Conservation (phyloP, 2,797 vertebrate genomes). For the Corythornis leucogaster region DNA sequence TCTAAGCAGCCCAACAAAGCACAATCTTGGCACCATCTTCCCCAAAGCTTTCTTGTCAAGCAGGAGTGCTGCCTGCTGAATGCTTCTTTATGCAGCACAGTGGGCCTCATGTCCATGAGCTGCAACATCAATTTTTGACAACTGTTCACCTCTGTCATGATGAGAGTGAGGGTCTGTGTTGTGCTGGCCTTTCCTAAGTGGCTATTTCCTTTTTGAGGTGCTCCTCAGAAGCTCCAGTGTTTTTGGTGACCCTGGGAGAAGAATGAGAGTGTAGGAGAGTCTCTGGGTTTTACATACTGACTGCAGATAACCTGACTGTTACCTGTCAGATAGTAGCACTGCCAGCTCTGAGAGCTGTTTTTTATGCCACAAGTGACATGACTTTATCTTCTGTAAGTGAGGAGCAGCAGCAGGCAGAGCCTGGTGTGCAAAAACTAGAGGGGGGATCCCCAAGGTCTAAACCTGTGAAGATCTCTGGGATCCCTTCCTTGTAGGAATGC, state of each 20-base stretch:
- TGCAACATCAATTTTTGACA: not conserved
- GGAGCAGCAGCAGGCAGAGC: not conserved
- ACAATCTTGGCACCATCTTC: conserved; percentile 30
- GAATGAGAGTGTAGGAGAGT: not conserved
- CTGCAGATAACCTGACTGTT: not conserved
- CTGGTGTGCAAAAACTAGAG: not conserved
- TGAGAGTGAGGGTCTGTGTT: not conserved
- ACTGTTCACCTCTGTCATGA: not conserved
- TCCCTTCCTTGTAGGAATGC: not conserved
- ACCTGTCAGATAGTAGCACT: not conserved
- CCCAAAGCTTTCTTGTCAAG: conserved; percentile 3
- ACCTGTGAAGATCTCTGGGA: not conserved
- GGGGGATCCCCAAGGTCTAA: not conserved
- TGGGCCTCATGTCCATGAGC: not conserved
- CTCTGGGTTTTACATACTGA: not conserved
- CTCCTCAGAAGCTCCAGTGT: not conserved
- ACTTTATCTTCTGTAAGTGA: not conserved
- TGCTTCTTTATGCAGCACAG: not conserved
- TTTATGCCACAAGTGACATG: not conserved
- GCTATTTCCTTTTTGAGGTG: not conserved
- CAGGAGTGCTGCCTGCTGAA: not conserved
- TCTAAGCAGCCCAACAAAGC: conserved; percentile 29
- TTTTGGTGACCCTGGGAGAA: not conserved
- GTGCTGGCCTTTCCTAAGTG: not conserved
- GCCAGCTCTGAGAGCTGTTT: not conserved